Percentiles rank a stretch among this genome's conserved stretches.
Evolutionary conservation across 2,797 vertebrate genomes (phyloP).

Genomic region (Craterocephalus amniculus): DNA sequence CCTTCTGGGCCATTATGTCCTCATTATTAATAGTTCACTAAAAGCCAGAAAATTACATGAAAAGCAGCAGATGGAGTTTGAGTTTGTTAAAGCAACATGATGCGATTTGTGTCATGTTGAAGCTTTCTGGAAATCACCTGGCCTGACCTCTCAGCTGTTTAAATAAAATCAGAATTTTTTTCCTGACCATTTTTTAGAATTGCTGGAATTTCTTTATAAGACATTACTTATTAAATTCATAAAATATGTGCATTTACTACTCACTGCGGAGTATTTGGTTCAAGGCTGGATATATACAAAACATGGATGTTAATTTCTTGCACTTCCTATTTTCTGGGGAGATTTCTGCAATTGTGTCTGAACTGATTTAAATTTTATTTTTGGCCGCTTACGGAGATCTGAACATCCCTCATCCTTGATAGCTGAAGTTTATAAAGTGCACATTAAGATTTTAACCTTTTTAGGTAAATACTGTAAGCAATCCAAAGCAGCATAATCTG

Average conservation of each 20-base stretch:
- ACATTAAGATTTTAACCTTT: not conserved
- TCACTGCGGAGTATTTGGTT: not conserved
- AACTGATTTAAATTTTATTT: not conserved
- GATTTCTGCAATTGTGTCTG: not conserved
- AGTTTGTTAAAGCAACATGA: constrained; percentile 45
- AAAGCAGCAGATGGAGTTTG: constrained; percentile 71
- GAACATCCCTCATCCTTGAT: not conserved
- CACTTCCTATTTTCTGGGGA: not conserved
- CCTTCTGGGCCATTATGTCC: constrained; percentile 44
- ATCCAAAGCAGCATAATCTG: not conserved
- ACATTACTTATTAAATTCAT: not conserved
- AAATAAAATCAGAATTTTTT: not conserved
- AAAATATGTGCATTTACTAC: not conserved
- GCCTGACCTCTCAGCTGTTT: constrained; percentile 16
- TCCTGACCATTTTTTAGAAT: not conserved
- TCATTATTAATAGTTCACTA: constrained; percentile 70
- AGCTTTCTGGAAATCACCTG: constrained; percentile 35
- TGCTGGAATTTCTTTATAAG: not conserved
- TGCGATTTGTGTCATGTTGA: constrained; percentile 23
- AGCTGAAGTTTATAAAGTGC: not conserved
- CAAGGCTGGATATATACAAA: fast-evolving
- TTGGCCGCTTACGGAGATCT: not conserved
- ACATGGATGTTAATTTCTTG: not conserved
- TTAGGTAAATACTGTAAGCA: not conserved
- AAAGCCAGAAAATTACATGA: constrained; percentile 46